Evolutionary conservation across 2,888 invertebrate species (phyloP).

Genomic region (Cerastis leucographa): DNA sequence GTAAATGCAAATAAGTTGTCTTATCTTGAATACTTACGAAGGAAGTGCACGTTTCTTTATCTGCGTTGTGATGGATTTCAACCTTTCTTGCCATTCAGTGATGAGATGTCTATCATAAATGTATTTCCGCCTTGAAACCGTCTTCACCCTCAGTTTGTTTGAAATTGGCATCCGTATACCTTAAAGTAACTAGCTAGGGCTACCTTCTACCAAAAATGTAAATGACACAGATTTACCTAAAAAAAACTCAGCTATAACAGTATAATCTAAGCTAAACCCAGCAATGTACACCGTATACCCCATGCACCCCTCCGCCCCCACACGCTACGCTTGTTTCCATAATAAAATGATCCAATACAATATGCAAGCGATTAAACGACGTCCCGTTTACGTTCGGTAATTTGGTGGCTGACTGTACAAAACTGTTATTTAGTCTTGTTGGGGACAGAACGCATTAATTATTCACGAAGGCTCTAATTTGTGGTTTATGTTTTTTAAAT

Average conservation of each 20-base stretch:
- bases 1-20: neutral
- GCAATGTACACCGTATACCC: slow-evolving; percentile 72
- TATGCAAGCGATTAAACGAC: slow-evolving; percentile 87
- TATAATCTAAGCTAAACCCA: slow-evolving; percentile 13
- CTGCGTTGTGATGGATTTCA: neutral
- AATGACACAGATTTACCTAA: neutral
- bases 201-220: neutral
- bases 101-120: neutral
- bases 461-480: slow-evolving; percentile 56
- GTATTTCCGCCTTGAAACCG: neutral
- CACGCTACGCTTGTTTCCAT: slow-evolving; percentile 69
- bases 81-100: neutral
- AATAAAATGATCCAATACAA: slow-evolving; percentile 81
- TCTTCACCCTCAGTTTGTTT: neutral
- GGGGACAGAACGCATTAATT: slow-evolving; percentile 69
- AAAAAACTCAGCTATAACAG: neutral
- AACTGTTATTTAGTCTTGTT: slow-evolving; percentile 81
- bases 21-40: neutral
- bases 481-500: slow-evolving; percentile 37
- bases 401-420: slow-evolving; percentile 80
- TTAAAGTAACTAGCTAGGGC: neutral
- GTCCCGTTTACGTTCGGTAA: slow-evolving; percentile 81
- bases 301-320: slow-evolving; percentile 14
- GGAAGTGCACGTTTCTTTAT: neutral
- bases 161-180: neutral